These are phyloP conservation scores for Drosophila dives DNA, from an alignment of 2,888 invertebrate species.

Conservation along the genomic window DNA sequence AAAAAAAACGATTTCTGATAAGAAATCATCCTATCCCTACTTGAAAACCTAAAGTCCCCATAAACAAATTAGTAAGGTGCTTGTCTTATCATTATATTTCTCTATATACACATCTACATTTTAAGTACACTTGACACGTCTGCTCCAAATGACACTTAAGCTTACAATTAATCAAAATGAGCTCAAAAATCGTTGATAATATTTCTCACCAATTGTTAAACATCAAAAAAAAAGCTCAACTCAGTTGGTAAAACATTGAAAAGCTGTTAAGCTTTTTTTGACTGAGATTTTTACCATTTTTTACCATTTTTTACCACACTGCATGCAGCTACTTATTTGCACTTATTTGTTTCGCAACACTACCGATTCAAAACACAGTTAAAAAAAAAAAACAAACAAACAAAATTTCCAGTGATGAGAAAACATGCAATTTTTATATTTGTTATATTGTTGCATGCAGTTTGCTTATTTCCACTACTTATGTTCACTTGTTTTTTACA, in stretches of 20 bases:
- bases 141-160: conserved; percentile 28
- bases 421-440: background rate
- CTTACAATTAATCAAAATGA: background rate
- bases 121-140: conserved; percentile 25
- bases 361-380: background rate
- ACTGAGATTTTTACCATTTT: background rate
- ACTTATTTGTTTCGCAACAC: conserved; percentile 5
- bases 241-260: background rate
- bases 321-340: background rate
- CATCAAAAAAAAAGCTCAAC: background rate
- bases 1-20: background rate
- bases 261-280: background rate
- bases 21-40: background rate
- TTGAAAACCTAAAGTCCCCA: background rate
- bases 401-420: background rate
- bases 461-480: background rate
- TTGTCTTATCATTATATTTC: conserved; percentile 29
- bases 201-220: background rate
- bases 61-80: conserved; percentile 27
- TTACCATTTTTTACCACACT: background rate
- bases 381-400: background rate
- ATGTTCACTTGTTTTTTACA: background rate
- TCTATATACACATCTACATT: background rate
- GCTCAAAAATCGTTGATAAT: background rate
- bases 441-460: background rate